Evolutionary conservation across 2,797 vertebrate species (phyloP).

Genomic region (Gambusia yucatana): DNA sequence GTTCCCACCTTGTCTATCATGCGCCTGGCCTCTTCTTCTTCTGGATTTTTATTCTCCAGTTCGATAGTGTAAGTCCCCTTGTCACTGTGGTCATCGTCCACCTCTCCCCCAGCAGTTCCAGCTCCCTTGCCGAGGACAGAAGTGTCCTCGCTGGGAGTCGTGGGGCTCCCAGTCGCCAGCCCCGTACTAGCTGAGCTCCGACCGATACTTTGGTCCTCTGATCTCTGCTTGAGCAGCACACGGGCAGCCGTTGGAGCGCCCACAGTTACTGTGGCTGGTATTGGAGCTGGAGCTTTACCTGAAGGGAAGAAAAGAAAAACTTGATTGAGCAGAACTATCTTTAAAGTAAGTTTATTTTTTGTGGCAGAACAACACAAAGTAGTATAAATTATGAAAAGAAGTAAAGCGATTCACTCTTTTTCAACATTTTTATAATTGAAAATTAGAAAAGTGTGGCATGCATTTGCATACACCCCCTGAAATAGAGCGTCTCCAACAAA

Average conservation of each 20-base stretch:
- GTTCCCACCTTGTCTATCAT: conserved; percentile 96
- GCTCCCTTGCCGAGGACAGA: conserved; percentile 75
- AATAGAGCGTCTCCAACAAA: background rate
- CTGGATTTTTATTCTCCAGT: conserved; percentile 91
- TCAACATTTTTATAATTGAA: background rate
- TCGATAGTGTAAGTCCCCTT: conserved; percentile 98
- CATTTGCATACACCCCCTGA: background rate
- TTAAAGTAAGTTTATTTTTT: background rate
- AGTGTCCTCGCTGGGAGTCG: conserved; percentile 84
- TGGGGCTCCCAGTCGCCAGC: conserved; percentile 83
- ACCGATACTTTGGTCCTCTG: conserved; percentile 88
- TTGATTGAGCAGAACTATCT: background rate
- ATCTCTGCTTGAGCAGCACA: conserved; percentile 91
- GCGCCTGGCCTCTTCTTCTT: conserved; percentile 94
- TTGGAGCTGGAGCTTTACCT: conserved; percentile 74
- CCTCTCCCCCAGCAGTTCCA: conserved; percentile 66
- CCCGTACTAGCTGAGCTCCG: conserved; percentile 90
- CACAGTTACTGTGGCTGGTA: conserved; percentile 73
- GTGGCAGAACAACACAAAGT: background rate
- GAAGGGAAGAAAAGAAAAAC: background rate
- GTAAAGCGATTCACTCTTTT: background rate
- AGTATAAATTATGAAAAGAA: background rate
- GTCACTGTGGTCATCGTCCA: conserved; percentile 93
- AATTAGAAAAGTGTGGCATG: background rate
- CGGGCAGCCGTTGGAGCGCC: conserved; percentile 83